Evolutionary conservation across 2,888 invertebrate species (phyloP).

Genomic region (Frankliniella intonsa): DNA sequence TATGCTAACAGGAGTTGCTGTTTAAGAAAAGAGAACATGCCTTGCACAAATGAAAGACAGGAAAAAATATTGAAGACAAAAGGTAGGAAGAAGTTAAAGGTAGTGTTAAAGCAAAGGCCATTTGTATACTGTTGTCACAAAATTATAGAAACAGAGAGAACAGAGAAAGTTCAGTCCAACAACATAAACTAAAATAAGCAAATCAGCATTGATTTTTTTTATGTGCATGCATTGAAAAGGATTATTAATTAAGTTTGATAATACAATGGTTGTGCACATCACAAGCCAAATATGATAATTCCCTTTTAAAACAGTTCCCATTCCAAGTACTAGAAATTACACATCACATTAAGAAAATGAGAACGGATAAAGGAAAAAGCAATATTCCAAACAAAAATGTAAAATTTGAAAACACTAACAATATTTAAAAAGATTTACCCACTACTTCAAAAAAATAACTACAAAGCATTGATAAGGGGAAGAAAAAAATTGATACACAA

Average conservation of each 20-base stretch:
- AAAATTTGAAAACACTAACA: not conserved
- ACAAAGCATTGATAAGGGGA: not conserved
- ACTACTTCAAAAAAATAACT: not conserved
- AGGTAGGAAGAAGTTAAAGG: no score
- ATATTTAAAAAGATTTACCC: not conserved
- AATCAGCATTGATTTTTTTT: not conserved
- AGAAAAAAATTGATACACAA: not conserved
- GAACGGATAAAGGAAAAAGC: not conserved
- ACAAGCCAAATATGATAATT: not conserved
- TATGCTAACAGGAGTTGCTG: not conserved
- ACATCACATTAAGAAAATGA: not conserved
- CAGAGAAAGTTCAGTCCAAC: no score
- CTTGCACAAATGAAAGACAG: not conserved
- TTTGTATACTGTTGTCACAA: no score
- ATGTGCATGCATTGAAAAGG: not conserved
- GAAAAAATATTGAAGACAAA: not conserved
- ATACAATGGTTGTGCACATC: not conserved
- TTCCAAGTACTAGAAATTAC: not conserved
- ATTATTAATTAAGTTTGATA: not conserved
- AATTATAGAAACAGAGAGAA: no score
- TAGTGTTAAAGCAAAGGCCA: no score
- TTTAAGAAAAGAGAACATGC: not conserved
- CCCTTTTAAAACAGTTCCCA: not conserved
- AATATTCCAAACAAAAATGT: no score
- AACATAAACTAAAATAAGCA: not conserved